Percentiles rank a stretch among this genome's conserved stretches.
phyloP scores from a whole-genome alignment of 2,888 invertebrate genomes.

The Alloscopus bannaensis region DNA sequence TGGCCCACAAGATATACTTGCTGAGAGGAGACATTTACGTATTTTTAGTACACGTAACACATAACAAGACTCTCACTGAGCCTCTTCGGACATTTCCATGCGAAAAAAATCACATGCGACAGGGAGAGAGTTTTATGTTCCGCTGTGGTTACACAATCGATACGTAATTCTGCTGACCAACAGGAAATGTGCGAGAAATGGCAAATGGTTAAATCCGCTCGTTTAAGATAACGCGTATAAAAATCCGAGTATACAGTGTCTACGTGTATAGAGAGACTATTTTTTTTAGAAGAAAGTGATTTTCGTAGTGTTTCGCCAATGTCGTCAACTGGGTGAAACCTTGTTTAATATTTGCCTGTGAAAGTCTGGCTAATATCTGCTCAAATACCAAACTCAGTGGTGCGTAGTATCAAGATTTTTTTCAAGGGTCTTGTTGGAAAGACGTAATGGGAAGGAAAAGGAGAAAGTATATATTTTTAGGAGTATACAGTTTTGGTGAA shows the following conservation, averaged over 20 bases:
- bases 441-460: conserved; percentile 7
- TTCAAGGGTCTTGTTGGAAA: neutral
- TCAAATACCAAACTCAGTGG: neutral
- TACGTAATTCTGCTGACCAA: conserved; percentile 59
- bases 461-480: conserved; percentile 12
- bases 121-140: conserved; percentile 41
- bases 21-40: neutral
- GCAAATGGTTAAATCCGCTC: conserved; percentile 56
- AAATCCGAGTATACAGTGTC: no score
- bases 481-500: no score
- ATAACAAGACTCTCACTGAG: neutral
- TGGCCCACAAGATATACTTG: neutral
- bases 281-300: neutral
- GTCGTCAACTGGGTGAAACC: neutral
- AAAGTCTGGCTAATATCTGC: neutral
- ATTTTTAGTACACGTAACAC: conserved; percentile 6
- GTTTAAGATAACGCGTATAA: conserved; percentile 50
- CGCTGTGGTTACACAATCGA: conserved; percentile 51
- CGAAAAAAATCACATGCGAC: conserved; percentile 50
- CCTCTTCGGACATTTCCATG: conserved; percentile 13
- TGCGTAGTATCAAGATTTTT: conserved; percentile 37
- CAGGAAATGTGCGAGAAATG: conserved; percentile 58
- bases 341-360: neutral
- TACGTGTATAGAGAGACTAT: no score
- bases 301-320: neutral